Evolutionary conservation across 2,113 vertebrate species (phyloP), one percentile per base, ranked within the genome.

Genomic region (Vidua macroura): DNA sequence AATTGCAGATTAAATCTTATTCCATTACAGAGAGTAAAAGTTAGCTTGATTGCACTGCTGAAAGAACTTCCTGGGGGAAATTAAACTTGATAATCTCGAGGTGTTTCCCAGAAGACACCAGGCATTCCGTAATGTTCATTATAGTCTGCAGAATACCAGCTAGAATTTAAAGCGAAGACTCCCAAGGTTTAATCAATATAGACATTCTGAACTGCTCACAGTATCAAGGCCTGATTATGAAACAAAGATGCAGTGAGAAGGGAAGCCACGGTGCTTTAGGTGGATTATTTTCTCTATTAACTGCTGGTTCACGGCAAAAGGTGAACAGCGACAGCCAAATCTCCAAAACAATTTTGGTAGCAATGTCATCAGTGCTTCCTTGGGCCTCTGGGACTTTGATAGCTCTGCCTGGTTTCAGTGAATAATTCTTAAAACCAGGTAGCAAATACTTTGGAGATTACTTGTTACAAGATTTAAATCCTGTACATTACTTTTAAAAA

Each of bases 71-170:
- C 96, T 92, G 2, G 52, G 96, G 96, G 96, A 97, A 97, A 97
- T 97, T 95, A 97, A 92, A 92, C 31, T 96, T 95, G 96, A 96
- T 97, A 93, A 97, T 97, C 95, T 96, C 91, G 66, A 93, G 95
- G 95, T 93, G 93, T 88, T 88, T 96, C 95, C 95, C 87, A 86
- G 91, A 92, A 94, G 95, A 88, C 41, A 1, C 69, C 64, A 9
- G 55, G 92, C 90, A 96, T 94, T 93, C 13, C 0, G 64, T 72
- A 83, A 89, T 84, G 91, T 95, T 97, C 96, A 97, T 97, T 97
- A 96, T 78, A 92, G 96, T 62, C 89, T 90, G 84, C 75, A 66
- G 92, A 96, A 93, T 13, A 96, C 64, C 79, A 88, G 92, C 43
- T 15, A 87, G 91, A 92, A 94, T 95, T 96, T 89, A 37, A 93